These are phyloP conservation scores for Zoroaster sp. DNA, from an alignment of 53 echinoderm and acorn worm species.

Conservation along the genomic window DNA sequence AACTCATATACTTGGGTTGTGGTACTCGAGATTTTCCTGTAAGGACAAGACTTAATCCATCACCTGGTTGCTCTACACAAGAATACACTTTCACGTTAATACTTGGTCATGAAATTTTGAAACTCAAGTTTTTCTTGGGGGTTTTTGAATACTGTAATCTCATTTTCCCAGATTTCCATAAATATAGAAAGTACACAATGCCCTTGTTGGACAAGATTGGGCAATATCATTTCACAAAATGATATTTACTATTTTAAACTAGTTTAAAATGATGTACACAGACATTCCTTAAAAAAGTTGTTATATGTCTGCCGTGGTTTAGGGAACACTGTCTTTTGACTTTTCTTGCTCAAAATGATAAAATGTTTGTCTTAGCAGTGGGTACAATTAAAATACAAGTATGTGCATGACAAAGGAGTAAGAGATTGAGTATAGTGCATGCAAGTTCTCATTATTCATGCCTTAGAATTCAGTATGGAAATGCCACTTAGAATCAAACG, in stretches of 20 bases:
- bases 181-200: no score
- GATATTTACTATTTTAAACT: no score
- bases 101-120: background rate
- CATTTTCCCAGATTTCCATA: no score
- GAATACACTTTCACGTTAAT: background rate
- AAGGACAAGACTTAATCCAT: conserved; percentile 14
- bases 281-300: no score
- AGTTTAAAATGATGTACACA: no score
- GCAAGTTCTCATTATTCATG: background rate
- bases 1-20: conserved; percentile 9
- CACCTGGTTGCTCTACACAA: background rate
- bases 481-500: background rate
- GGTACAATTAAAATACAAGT: background rate
- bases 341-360: no score
- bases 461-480: background rate
- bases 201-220: no score
- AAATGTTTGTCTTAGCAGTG: no score
- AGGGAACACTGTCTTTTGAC: no score
- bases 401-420: background rate
- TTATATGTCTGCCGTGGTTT: no score
- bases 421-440: background rate
- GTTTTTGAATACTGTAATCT: no score
- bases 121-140: background rate
- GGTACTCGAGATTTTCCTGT: conserved; percentile 27
- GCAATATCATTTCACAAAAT: no score